Conservation (phyloP, 2,797 vertebrate species). For the Protonibea diacanthus region DNA sequence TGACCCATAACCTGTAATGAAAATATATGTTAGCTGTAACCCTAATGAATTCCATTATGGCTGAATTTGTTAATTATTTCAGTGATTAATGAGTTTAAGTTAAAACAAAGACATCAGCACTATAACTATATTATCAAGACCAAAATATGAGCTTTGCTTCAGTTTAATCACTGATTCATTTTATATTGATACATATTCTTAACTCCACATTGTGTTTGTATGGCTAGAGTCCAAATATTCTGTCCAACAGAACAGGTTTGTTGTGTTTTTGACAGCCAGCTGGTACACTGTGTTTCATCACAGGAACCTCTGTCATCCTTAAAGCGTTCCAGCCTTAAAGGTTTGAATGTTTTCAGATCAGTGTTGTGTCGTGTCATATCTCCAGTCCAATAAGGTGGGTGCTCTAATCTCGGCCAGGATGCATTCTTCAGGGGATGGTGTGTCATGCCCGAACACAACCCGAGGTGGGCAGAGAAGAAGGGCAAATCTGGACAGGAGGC, state of each 20-base stretch:
- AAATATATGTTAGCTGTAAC: not conserved
- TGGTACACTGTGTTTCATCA: constrained; percentile 46
- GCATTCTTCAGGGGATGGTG: constrained; percentile 46
- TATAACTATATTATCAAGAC: not conserved
- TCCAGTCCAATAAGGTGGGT: constrained; percentile 44
- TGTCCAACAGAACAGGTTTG: constrained; percentile 37
- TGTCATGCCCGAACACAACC: constrained; percentile 56
- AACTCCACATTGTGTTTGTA: constrained; percentile 22
- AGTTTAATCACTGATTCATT: not conserved
- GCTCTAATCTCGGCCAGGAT: constrained; percentile 64
- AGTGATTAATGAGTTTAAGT: too few species aligned
- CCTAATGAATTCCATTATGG: not conserved
- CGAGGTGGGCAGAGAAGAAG: constrained; percentile 67
- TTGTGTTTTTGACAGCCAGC: constrained; percentile 44
- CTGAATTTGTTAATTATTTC: not conserved
- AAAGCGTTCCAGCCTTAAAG: constrained; percentile 44
- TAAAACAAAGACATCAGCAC: not conserved
- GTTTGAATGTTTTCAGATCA: constrained; percentile 64
- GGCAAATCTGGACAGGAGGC: constrained; percentile 80
- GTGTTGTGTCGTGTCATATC: constrained; percentile 52
- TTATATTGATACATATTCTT: not conserved
- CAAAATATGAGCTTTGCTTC: not conserved
- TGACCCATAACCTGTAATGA: not conserved
- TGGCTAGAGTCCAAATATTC: constrained; percentile 8
- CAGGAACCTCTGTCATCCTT: constrained; percentile 23